phyloP scores from a whole-genome alignment of 2,113 vertebrate species.

The Orientallactaga bullata region DNA sequence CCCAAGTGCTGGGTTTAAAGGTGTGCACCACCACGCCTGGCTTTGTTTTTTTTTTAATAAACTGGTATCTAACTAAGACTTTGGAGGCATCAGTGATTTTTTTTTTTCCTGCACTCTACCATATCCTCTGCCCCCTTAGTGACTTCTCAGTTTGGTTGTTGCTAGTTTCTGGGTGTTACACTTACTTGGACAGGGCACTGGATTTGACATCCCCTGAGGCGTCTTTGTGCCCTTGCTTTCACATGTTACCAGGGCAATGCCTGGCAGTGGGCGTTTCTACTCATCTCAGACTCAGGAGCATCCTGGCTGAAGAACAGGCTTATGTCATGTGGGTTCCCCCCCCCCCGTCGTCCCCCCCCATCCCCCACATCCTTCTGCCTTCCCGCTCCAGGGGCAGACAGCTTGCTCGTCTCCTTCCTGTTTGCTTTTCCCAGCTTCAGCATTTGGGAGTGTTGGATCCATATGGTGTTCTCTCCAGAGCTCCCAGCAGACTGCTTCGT shows the following conservation, averaged over 20 bases:
- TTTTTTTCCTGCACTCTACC: not conserved
- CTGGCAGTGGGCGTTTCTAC: not conserved
- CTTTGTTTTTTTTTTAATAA: constrained; percentile 38
- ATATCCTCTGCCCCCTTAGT: not conserved
- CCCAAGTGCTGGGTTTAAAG: no score
- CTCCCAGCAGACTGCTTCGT: constrained; percentile 30
- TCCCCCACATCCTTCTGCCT: not conserved
- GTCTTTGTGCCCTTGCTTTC: not conserved
- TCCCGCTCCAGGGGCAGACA: not conserved
- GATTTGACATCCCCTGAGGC: not conserved
- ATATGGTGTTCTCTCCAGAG: constrained; percentile 27
- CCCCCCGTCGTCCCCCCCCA: no score
- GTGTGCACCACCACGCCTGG: no score
- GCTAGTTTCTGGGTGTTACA: not conserved
- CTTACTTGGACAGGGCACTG: not conserved
- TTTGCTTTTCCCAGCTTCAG: constrained; percentile 59
- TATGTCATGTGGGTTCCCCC: not conserved
- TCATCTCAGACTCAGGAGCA: not conserved
- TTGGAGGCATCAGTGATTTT: not conserved
- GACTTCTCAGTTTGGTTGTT: not conserved
- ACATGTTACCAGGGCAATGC: not conserved
- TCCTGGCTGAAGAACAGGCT: not conserved
- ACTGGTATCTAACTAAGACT: not conserved
- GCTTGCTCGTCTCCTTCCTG: constrained; percentile 27
- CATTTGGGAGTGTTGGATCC: not conserved